Conservation (phyloP, 2,113 vertebrate species). For the Ranitomeya variabilis region DNA sequence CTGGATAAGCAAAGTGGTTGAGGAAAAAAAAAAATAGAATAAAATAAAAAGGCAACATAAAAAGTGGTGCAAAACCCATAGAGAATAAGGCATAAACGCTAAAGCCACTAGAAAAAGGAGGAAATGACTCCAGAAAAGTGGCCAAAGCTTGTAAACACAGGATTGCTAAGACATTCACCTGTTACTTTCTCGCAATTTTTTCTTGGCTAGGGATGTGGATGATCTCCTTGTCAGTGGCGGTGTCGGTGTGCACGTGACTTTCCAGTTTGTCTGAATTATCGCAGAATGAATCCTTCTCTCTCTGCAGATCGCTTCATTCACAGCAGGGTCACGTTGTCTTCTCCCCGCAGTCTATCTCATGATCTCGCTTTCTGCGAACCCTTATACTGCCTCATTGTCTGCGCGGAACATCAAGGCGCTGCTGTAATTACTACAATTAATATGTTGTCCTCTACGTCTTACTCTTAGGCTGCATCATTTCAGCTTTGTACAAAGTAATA, state of each 20-base stretch:
- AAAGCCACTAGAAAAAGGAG: too few species aligned
- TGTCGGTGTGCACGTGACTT: background rate
- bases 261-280: background rate
- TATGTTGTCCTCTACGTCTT: background rate
- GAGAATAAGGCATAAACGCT: too few species aligned
- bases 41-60: too few species aligned
- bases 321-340: slow-evolving; percentile 6
- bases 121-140: too few species aligned
- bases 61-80: too few species aligned
- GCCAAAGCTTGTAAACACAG: background rate
- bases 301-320: background rate
- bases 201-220: background rate
- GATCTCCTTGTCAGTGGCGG: background rate
- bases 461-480: background rate
- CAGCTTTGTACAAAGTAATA: background rate
- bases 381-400: background rate
- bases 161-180: background rate
- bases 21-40: too few species aligned
- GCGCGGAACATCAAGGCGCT: background rate
- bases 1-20: too few species aligned
- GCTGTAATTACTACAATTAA: slow-evolving; percentile 8
- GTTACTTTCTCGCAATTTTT: background rate
- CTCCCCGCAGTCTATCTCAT: slow-evolving; percentile 14
- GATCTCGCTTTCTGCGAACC: background rate
- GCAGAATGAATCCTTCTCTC: background rate